Base-by-base conservation (phyloP, 2,888 invertebrate genomes). In the Therioaphis trifolii region DNA sequence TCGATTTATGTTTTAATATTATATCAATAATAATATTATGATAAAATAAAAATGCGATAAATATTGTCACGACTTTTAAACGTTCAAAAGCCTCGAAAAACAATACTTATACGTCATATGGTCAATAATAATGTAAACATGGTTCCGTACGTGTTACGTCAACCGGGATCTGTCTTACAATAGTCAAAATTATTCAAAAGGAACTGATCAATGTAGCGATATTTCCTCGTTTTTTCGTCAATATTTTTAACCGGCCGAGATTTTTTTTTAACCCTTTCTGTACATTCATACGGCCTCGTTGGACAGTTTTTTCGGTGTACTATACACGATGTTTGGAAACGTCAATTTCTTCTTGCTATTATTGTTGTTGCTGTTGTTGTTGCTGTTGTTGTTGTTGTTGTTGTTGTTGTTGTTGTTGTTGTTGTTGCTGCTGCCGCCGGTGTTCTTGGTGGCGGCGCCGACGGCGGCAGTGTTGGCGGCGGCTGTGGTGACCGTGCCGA, bases 1-100 rank as follows among this genome's bases (percentile, higher is more conserved):
- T 52, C 18, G 24, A 68, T 55, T 21, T 58, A 40, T 1, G 18
- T 77, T n/a, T 18, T 27, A 68, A 55, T 43, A 55, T 55, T 49
- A 77, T 14, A 24, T 21, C 14, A 78, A 69, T 79, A 79, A 79
- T 69, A 55, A 78, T 55, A 78, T 43, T 78, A 79, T 24, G 55
- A 40, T 69, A 68, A 43, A 55, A 11, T 40, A 79, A 79, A 68
- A 79, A 69, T 79, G 78, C 68, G 43, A 69, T 79, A 9, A 68
- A 68, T 55, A 69, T 55, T 55, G 27, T 40, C 24, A 4, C 24
- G 15, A 15, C 46, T 76, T 58, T 76, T 27, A 11, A 15, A 61
- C 14, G 9, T 52, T 24, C 12, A 24, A 29, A 68, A 68, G 29
- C 63, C n/a, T 4, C 15, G 29, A 63, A 77, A 77, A 71, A 77